Percentiles rank a stretch among this genome's conserved stretches.
These are phyloP conservation scores for Athalia circularis DNA, from an alignment of 2,888 invertebrate species.

Conservation along the genomic window DNA sequence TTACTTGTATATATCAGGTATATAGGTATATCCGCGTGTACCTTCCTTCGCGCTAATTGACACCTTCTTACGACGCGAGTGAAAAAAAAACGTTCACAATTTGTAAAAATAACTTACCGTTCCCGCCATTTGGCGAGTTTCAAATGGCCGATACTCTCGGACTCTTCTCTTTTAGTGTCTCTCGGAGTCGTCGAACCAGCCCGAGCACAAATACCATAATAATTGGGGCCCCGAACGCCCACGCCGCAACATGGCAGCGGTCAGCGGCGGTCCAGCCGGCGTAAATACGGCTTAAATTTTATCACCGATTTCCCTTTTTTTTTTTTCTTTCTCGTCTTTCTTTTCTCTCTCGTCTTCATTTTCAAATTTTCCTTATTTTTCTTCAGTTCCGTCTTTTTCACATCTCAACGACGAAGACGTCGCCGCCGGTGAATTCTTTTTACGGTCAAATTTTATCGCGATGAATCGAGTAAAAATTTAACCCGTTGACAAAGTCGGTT, in stretches of 20 bases:
- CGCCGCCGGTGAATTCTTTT: too few relatives aligned
- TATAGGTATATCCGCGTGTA: neutral
- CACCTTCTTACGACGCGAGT: conserved; percentile 32
- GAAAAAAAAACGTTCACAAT: conserved; percentile 21
- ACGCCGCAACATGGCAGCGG: conserved; percentile 50
- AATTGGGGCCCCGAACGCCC: conserved; percentile 61
- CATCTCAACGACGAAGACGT: too few relatives aligned
- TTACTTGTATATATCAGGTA: neutral
- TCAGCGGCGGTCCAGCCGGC: conserved; percentile 27
- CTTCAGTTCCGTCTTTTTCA: too few relatives aligned
- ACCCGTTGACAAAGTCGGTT: too few relatives aligned
- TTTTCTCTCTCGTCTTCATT: neutral
- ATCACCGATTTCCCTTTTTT: conserved; percentile 6
- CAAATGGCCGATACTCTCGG: conserved; percentile 4
- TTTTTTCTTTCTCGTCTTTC: neutral
- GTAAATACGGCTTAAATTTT: conserved; percentile 43
- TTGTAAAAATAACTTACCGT: conserved; percentile 44
- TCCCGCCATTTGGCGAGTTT: conserved; percentile 30
- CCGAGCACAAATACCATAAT: conserved; percentile 50
- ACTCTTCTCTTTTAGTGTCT: neutral
- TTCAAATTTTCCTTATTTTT: neutral
- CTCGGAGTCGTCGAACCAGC: conserved; percentile 13
- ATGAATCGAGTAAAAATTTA: too few relatives aligned
- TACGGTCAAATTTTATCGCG: too few relatives aligned
- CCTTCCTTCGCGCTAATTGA: conserved; percentile 42